Base-by-base conservation (phyloP, 2,113 vertebrate species). In the Platysteira castanea region DNA sequence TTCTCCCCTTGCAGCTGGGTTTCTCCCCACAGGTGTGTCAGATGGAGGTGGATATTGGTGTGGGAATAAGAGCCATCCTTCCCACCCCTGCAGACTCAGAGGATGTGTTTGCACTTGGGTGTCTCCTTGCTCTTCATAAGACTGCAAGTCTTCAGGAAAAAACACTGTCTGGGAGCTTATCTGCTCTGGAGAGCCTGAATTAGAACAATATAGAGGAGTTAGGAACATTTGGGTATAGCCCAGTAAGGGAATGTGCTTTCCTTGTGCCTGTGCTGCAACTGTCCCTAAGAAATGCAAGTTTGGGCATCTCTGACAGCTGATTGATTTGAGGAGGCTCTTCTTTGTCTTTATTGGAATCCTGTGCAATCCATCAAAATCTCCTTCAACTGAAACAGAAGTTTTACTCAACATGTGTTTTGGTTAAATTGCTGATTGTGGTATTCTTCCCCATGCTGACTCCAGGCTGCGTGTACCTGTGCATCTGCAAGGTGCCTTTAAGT, bases 261-360 rank as follows among this genome's bases (percentile, higher is more conserved):
- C 57, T 73, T 69, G 37, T 73, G 33, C 42, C 50, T 60, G 35
- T 74, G 37, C 73, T 78, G 47, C 47, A 75, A 2, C 47, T 65
- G 46, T 88, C 63, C 82, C 52, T 30, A 64, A 47, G 59, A 86
- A 86, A 49, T 52, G 37, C 83, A 89, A 44, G 88, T 93, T 33
- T 56, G 92, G 79, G 20, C 63, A 31, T 60, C 31, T 91, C 65
- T 90, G 61, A 9, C 5, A 78, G 52, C 30, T 70, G 64, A 27
- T 5, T 2, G 1, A 2, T 57, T 61, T 53, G 75, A 67, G 33
- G 19, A 67, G 33, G 17, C 44, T 94, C 22, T 35, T 77, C 52
- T 56, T 37, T 21, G 30, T 65, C 50, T 74, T 70, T 57, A 9
- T 15, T 71, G 63, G 63, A 70, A 24, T 74, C 35, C 46, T 42